A percentile compares a stretch with the other conserved stretches of the same genome.
These are phyloP conservation scores for Dicrostonyx torquatus DNA, from an alignment of 2,797 vertebrate genomes.

Conservation along the genomic window DNA sequence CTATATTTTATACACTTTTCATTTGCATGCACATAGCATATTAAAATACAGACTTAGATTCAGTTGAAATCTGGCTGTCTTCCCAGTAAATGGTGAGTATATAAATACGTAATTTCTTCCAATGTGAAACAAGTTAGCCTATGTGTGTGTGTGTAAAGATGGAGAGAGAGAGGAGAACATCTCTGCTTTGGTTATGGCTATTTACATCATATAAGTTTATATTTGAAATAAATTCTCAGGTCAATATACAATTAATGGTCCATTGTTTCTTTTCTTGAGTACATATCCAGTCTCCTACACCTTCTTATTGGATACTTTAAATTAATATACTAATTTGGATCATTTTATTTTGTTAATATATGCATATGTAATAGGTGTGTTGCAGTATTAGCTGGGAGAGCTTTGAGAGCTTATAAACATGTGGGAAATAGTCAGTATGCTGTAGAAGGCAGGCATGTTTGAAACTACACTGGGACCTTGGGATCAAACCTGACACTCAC, in stretches of 20 bases:
- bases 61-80: slow-evolving; percentile 73
- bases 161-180: neutral
- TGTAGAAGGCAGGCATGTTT: neutral
- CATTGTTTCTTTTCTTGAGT: neutral
- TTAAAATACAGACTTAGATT: slow-evolving; percentile 72
- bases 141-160: neutral
- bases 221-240: slow-evolving; percentile 1
- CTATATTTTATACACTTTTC: slow-evolving; percentile 63
- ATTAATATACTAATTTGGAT: neutral
- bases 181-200: slow-evolving; percentile 30
- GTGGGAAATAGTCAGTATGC: neutral
- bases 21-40: slow-evolving; percentile 72
- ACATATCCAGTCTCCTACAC: neutral
- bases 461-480: neutral
- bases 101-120: slow-evolving; percentile 75
- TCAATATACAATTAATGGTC: neutral
- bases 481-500: neutral
- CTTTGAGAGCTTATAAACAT: neutral
- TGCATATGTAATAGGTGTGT: neutral
- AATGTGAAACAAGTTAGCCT: slow-evolving; percentile 60
- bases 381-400: neutral
- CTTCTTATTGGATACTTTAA: neutral
- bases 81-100: slow-evolving; percentile 71
- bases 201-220: neutral
- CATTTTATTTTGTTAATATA: neutral